A percentile compares a stretch with the other conserved stretches of the same genome.
These are phyloP conservation scores for Chiloscyllium plagiosum DNA, from an alignment of 2,113 vertebrate species.

Conservation along the genomic window DNA sequence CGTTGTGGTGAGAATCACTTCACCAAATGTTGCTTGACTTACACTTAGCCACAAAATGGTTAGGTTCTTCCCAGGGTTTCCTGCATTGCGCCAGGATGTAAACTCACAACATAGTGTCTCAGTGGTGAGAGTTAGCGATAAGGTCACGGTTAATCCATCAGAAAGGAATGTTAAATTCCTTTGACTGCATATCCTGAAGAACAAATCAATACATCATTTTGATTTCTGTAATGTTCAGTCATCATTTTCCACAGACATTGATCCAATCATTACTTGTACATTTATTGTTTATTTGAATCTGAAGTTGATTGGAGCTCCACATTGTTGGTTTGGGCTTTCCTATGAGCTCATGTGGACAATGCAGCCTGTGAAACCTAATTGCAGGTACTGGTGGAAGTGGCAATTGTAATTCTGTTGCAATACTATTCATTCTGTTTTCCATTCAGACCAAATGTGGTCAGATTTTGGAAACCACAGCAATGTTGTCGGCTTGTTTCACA, in stretches of 20 bases:
- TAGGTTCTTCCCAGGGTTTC: too few relatives aligned
- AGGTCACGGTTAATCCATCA: background rate
- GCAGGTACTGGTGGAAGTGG: background rate
- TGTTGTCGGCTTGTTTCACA: background rate
- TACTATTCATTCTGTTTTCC: background rate
- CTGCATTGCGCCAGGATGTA: too few relatives aligned
- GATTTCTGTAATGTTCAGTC: background rate
- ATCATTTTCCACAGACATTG: background rate
- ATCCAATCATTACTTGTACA: background rate
- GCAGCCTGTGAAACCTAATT: background rate
- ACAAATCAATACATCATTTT: background rate
- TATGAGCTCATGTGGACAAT: background rate
- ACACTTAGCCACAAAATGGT: too few relatives aligned
- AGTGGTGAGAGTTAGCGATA: background rate
- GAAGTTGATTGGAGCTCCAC: background rate
- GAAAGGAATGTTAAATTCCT: background rate
- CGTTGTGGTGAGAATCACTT: too few relatives aligned
- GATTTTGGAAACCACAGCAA: background rate
- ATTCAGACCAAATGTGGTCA: background rate
- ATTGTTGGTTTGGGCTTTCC: background rate
- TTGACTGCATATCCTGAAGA: background rate
- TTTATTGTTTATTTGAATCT: background rate
- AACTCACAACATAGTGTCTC: background rate
- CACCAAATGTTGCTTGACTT: too few relatives aligned
- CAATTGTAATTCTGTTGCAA: background rate